Evolutionary conservation across 2,888 invertebrate species (phyloP), one percentile per base, ranked within the genome.

Genomic region (Palloptera scutellata): DNA sequence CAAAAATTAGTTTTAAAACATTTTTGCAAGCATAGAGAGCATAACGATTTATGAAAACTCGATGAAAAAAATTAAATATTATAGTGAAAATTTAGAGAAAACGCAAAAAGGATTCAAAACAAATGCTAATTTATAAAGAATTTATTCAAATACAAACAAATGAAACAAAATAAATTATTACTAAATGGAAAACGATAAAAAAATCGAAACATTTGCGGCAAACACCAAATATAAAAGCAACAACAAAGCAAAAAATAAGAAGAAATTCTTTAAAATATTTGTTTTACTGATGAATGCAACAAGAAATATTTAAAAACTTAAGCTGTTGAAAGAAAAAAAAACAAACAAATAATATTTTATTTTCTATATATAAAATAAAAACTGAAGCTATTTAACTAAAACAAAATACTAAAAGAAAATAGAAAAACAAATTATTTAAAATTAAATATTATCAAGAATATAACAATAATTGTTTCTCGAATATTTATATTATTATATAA

Each of bases 1-100:
- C 30, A 30, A 30, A 30, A 30, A 68, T 79, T 80, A 79, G 78
- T 79, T 77, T 78, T 78, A 78, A 75, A 75, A 69, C 64, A 61
- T 55, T 55, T 53, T 52, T 60, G 67, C 60, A 66, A 72, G 68
- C 19, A 63, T 64, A 64, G 70, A 61, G 43, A 64, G 48, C 57
- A 62, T 68, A 70, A 42, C 6, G 66, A 63, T 61, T 42, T 55
- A 67, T 67, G 48, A 59, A 66, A 12, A 58, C 41, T 59, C 42
- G 59, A 51, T 41, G 51, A 65, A 51, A 45, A 62, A 52, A 20
- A 42, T 4, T 30, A 4, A 30, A 4, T 30, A 30, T 4, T 30
- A 30, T 30, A 30, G 30, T 30, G 3, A 30, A 30, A 30, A 30
- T 30, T 30, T 30, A 30, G 2, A 30, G 30, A 30, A 30, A 30